Evolutionary conservation across 2,888 invertebrate genomes (phyloP), one percentile per base, ranked within the genome.

Genomic region (Romanomermis culicivorax): DNA sequence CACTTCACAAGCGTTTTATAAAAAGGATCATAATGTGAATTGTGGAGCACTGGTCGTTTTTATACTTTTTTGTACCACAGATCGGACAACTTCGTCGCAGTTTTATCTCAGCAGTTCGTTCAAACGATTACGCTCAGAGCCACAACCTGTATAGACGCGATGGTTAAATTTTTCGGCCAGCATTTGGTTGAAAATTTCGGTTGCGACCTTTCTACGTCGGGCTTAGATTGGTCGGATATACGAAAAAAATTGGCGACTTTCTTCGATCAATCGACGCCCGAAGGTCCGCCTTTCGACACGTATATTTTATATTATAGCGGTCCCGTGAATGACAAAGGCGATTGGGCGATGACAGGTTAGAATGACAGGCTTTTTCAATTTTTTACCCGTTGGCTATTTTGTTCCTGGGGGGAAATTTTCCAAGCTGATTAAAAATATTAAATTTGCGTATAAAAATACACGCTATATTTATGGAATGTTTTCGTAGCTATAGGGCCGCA

Each of bases 291-390:
- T 20, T 71, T 62, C 60, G 70, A 70, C 58, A 70, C 70, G 1
- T 71, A 70, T 57, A 36, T 71, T 2, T 55, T 71, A 47, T 71
- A 68, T 58, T 70, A 69, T 61, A 65, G 67, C 53, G 71, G 71
- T 1, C 68, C 68, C 56, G 66, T 65, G 2, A 63, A 64, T 55
- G 66, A 65, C 23, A 63, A 63, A n/a, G 70, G 70, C 3, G 68
- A 69, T 59, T 69, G 69, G 68, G 68, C 69, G 2, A 61, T 70
- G n/a, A 57, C 68, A 59, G 69, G 70, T 70, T 59, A 45, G 25
- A 7, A 24, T 36, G 36, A n/a, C n/a, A n/a, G n/a, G n/a, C n/a
- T n/a, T n/a, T n/a, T n/a, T n/a, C n/a, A n/a, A 17, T 45, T 20
- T 1, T n/a, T 45, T 53, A 1, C 11, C 48, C 14, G 2, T 11